Conservation (phyloP, 1,140 invertebrate genomes). For the Lordiphosa stackelbergi region DNA sequence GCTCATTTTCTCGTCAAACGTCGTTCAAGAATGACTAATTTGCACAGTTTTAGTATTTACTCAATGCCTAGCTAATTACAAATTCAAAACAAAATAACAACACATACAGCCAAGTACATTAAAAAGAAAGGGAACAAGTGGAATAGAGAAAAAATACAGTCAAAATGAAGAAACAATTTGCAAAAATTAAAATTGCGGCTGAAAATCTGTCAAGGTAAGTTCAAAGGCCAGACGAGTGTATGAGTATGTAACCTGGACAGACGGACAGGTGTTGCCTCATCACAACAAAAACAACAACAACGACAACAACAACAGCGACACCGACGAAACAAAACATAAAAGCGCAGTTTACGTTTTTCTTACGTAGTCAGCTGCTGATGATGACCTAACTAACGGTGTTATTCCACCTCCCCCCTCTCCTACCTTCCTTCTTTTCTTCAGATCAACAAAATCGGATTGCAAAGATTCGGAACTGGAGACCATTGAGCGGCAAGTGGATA, state of each 20-base stretch:
- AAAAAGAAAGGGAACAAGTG: conserved; percentile 1
- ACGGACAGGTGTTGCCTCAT: conserved; percentile 69
- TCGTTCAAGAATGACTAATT: conserved; percentile 71
- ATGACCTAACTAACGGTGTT: conserved; percentile 68
- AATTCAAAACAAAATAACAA: conserved; percentile 23
- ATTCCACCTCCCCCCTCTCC: conserved; percentile 17
- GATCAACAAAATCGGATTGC: conserved; percentile 85
- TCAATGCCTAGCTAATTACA: conserved; percentile 65
- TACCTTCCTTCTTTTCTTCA: conserved; percentile 65
- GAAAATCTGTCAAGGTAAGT: conserved; percentile 77
- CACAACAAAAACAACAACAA: conserved; percentile 32
- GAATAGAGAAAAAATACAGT: conserved; percentile 41
- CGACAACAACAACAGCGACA: conserved; percentile 25
- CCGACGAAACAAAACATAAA: conserved; percentile 41
- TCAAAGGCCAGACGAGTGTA: conserved; percentile 58
- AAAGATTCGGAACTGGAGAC: conserved; percentile 92
- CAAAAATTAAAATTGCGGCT: conserved; percentile 77
- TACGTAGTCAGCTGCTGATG: conserved; percentile 35
- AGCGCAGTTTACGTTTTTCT: conserved; percentile 28
- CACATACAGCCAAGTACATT: too few species aligned
- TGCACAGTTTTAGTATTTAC: conserved; percentile 69
- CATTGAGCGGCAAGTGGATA: conserved; percentile 92
- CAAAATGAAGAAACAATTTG: conserved; percentile 77
- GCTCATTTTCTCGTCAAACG: conserved; percentile 52
- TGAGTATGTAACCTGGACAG: conserved; percentile 10